Evolutionary conservation across 2,888 invertebrate species (phyloP).

Genomic region (Hemicrepidius hirtus): DNA sequence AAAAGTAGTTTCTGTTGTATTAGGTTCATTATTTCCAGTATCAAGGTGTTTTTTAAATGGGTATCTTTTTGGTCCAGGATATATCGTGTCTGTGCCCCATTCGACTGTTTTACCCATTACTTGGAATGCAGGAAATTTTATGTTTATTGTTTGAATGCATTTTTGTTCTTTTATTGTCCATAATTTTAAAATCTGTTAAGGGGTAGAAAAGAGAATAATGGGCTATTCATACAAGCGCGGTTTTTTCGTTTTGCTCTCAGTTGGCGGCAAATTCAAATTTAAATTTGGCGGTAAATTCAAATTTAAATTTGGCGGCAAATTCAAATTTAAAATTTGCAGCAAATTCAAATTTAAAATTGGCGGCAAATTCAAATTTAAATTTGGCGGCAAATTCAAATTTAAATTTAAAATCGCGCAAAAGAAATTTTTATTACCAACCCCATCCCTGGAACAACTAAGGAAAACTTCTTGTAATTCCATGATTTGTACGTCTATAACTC

Average conservation of each 20-base stretch:
- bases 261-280: too few relatives aligned
- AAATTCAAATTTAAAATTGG: too few relatives aligned
- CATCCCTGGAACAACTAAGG: slow-evolving; percentile 75
- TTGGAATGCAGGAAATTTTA: slow-evolving; percentile 76
- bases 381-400: too few relatives aligned
- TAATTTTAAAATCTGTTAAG: slow-evolving; percentile 74
- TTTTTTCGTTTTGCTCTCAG: too few relatives aligned
- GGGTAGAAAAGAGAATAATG: too few relatives aligned
- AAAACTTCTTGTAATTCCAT: slow-evolving; percentile 72
- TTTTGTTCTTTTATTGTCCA: slow-evolving; percentile 77
- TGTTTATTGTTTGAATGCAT: slow-evolving; percentile 75
- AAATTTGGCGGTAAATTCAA: too few relatives aligned
- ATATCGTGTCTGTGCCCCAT: slow-evolving; percentile 75
- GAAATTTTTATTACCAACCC: slow-evolving; percentile 71
- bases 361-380: too few relatives aligned
- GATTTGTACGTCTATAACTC: slow-evolving; percentile 75
- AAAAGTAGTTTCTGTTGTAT: slow-evolving; percentile 35
- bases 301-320: too few relatives aligned
- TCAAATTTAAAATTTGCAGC: too few relatives aligned
- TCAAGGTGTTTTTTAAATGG: slow-evolving; percentile 56
- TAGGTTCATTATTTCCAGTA: slow-evolving; percentile 5
- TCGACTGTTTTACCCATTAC: slow-evolving; percentile 76
- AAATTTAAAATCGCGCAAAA: too few relatives aligned
- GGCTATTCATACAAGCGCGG: too few relatives aligned
- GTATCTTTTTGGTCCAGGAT: slow-evolving; percentile 73